Conservation (phyloP, 2,888 invertebrate genomes). For the Sarcophaga rosellei region DNA sequence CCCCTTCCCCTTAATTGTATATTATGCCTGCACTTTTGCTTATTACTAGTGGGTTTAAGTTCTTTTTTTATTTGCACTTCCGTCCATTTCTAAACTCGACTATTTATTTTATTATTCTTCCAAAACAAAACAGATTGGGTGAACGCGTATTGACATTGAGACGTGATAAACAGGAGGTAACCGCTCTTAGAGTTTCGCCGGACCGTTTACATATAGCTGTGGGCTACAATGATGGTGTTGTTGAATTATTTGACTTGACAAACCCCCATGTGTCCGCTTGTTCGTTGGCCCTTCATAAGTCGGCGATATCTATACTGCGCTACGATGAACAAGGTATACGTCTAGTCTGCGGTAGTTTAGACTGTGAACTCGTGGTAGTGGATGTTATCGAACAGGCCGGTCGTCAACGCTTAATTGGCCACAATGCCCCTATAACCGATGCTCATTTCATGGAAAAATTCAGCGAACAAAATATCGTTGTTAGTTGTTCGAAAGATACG, state of each 20-base stretch:
- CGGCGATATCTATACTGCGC: constrained; percentile 90
- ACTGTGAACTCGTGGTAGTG: constrained; percentile 96
- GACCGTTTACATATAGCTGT: constrained; percentile 91
- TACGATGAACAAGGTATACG: constrained; percentile 93
- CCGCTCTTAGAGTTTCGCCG: constrained; percentile 88
- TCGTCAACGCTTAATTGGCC: constrained; percentile 93
- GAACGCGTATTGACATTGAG: constrained; percentile 88
- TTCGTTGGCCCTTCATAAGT: constrained; percentile 90
- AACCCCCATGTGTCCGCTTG: constrained; percentile 85
- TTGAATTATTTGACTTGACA: constrained; percentile 91
- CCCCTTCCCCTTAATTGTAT: too few relatives aligned
- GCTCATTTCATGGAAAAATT: constrained; percentile 85
- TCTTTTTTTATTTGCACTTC: neutral
- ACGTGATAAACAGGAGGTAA: constrained; percentile 91
- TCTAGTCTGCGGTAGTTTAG: constrained; percentile 93
- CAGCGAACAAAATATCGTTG: constrained; percentile 83
- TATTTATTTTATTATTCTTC: too few relatives aligned
- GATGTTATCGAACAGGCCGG: constrained; percentile 97
- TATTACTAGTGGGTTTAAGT: too few relatives aligned
- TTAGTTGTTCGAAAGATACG: constrained; percentile 95
- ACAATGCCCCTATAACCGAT: constrained; percentile 94
- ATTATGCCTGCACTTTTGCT: too few relatives aligned
- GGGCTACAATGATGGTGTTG: constrained; percentile 94
- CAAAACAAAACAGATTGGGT: constrained; percentile 75
- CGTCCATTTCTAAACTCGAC: neutral